phyloP scores from a whole-genome alignment of 2,797 vertebrate species.

The Chrysocyon brachyurus region DNA sequence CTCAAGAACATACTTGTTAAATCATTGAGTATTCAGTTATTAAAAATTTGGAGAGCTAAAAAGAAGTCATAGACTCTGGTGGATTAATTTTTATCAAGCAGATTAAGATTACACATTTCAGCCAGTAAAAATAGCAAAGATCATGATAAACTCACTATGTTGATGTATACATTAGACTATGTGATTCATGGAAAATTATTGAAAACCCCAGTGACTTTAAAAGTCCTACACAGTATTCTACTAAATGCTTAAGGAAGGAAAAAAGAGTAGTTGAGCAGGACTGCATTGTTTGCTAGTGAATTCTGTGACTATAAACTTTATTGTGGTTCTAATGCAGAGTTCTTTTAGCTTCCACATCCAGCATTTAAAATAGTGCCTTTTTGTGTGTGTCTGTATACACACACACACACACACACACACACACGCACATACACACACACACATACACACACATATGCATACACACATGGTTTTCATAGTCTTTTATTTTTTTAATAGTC shows the following conservation, averaged over 20 bases:
- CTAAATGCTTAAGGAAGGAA: background rate
- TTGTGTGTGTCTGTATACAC: background rate
- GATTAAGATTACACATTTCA: constrained; percentile 13
- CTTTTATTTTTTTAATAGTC: background rate
- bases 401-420: background rate
- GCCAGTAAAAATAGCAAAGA: background rate
- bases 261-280: background rate
- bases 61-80: background rate
- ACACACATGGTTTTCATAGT: background rate
- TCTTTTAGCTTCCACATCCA: background rate
- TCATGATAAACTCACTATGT: background rate
- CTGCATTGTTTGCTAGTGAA: background rate
- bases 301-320: constrained; percentile 1
- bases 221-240: background rate
- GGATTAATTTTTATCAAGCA: background rate
- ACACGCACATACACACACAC: background rate
- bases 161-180: background rate
- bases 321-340: background rate
- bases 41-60: constrained; percentile 25
- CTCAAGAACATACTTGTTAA: constrained; percentile 21
- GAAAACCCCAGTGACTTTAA: background rate
- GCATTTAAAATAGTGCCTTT: background rate
- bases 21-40: background rate
- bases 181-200: background rate
- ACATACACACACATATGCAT: background rate